Base-by-base conservation (phyloP, 1,140 invertebrate genomes). In the Tetramorium alpestre region DNA sequence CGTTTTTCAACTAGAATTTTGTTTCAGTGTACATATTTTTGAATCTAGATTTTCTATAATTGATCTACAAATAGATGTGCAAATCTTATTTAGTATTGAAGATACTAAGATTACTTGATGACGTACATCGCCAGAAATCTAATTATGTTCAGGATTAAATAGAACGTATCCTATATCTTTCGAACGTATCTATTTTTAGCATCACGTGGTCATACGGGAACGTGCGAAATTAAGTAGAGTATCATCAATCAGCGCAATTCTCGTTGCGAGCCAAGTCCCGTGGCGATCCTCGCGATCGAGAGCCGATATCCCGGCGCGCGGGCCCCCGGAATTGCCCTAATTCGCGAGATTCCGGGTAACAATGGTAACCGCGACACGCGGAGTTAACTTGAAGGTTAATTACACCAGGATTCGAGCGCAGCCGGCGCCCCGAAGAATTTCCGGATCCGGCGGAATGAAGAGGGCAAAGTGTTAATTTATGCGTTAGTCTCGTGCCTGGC, bases 331-430 rank as follows among this genome's bases (percentile, higher is more conserved):
- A 84, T 84, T 60, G 69, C 28, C n/a, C 80, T 47, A 73, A 73
- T 84, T 73, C 69, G 80, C 80, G 69, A 75, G 54, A 84, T 75
- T 84, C 67, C 69, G 41, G 38, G 2, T 73, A 84, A 75, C 41
- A 84, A 84, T 60, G 47, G 54, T 84, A 70, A 70, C 51, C 64
- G 78, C 65, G 65, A 84, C 69, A 28, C 41, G 69, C 51, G 80
- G 41, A 84, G 69, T 84, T 75, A 84, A 84, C 69, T 84, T 60
- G 69, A 75, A 60, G 84, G 72, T 89, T 89, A 89, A 88, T 89
- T 89, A 78, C 84, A 78, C 69, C 62, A 73, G 73, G 87, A 78
- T 85, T 78, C 56, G 67, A 73, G 60, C 69, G 72, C 54, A 67
- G 78, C 49, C 60, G 49, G 69, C 54, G 49, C 88, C 49, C 70